Conservation (phyloP, 30 jellyfish, hydroid and myxozoan genomes). For the Aurelia coerulea region DNA sequence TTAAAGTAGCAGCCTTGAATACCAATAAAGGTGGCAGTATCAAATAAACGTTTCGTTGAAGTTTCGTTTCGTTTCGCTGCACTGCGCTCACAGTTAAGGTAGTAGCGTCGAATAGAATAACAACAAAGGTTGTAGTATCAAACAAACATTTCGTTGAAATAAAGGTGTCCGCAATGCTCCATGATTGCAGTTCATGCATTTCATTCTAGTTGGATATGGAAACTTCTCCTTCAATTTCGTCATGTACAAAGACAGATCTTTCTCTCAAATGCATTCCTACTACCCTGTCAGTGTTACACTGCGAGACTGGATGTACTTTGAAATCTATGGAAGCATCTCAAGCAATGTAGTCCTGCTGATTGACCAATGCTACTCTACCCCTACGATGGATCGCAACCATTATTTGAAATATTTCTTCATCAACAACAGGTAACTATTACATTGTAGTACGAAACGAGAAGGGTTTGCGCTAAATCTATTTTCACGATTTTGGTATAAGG, state of each 20-base stretch:
- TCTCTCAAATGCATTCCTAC: background rate
- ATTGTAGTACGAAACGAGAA: too few relatives aligned
- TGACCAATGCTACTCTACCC: constrained; percentile 49
- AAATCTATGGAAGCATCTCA: constrained; percentile 10
- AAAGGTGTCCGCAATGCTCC: too few relatives aligned
- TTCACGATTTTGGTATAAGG: too few relatives aligned
- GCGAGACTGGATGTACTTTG: constrained; percentile 13
- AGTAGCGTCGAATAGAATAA: too few relatives aligned
- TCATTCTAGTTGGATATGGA: constrained; percentile 1
- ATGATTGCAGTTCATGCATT: background rate
- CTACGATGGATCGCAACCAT: constrained; percentile 27
- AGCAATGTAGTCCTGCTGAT: constrained; percentile 17
- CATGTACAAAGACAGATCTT: background rate
- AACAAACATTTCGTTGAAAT: too few relatives aligned
- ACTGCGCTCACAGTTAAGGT: too few relatives aligned
- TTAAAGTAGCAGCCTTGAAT: too few relatives aligned
- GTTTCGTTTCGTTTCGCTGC: too few relatives aligned
- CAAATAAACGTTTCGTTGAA: too few relatives aligned
- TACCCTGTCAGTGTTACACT: constrained; percentile 1
- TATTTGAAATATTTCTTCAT: constrained; percentile 23
- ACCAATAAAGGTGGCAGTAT: too few relatives aligned
- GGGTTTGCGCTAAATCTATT: too few relatives aligned
- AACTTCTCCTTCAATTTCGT: background rate
- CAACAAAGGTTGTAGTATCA: too few relatives aligned
- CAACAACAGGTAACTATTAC: constrained; percentile 25